Evolutionary conservation across 2,888 invertebrate genomes (phyloP), one percentile per base, ranked within the genome.

Genomic region (Mythimna ferrago): DNA sequence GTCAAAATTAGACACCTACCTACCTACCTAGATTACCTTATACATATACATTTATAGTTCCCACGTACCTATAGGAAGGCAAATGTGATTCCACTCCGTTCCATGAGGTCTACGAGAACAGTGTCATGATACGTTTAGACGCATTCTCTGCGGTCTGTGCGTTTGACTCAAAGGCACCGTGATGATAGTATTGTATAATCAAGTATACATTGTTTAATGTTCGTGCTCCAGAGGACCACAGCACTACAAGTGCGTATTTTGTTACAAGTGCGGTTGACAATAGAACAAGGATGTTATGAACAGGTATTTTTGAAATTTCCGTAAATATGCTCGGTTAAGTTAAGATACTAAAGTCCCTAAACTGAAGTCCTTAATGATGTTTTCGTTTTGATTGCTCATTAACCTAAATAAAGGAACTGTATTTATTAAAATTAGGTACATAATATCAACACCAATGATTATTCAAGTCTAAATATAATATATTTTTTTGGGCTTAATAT

Each of bases 111-210:
- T 78, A 38, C 38, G 73, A 57, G 44, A 80, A 69, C 38, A 76
- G 66, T 73, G 76, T 53, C 61, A 69, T 66, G 75, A 66, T 35
- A 73, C 73, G 74, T 80, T 48, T 79, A 76, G 65, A 83, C 77
- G 73, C 70, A 79, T 83, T 75, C 78, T 73, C 73, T 76, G 68
- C 66, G 77, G 64, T 48, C 38, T 66, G 60, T 83, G 71, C 65
- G 73, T 66, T 60, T 57, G 79, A 71, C 76, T 83, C 85, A 85
- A 83, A 82, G 87, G 78, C n/a, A 19, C 41, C 44, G 44, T 78
- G 79, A 76, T 80, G 78, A 73, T 70, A 71, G 66, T 76, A 80
- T 82, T 86, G 85, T 86, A 71, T 86, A 83, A 82, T 86, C 83
- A 86, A 82, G 73, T 78, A 73, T 60, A 85, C 68, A 80, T 86